phyloP scores from a whole-genome alignment of 2,888 invertebrate species.

The Mimachlamys varia region DNA sequence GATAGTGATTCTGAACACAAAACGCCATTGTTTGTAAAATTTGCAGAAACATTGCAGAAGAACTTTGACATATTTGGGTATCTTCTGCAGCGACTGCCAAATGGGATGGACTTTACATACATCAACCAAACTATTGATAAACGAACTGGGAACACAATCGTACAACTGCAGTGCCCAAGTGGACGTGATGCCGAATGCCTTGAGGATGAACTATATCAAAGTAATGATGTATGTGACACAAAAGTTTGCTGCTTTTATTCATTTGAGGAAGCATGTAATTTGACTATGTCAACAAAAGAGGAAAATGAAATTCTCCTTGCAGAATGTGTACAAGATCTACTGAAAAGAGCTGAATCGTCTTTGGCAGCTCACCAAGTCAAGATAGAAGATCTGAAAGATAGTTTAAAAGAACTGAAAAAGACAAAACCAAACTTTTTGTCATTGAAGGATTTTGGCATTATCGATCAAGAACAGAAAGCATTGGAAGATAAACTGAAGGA shows the following conservation, averaged over 20 bases:
- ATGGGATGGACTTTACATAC: neutral
- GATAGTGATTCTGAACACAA: neutral
- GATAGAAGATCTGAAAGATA: slow-evolving; percentile 36
- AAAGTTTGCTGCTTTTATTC: slow-evolving; percentile 13
- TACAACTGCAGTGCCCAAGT: neutral
- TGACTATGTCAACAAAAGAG: neutral
- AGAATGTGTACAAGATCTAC: neutral
- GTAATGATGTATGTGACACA: neutral
- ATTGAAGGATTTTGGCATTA: slow-evolving; percentile 40
- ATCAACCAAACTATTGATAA: neutral
- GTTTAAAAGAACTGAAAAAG: neutral
- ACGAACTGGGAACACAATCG: neutral
- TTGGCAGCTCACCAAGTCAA: slow-evolving; percentile 40
- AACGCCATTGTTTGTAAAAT: neutral
- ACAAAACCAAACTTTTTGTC: slow-evolving; percentile 20
- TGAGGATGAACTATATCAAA: neutral
- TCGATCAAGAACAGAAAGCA: slow-evolving; percentile 43
- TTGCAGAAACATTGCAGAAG: neutral
- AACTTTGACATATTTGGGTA: neutral
- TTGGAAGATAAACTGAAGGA: slow-evolving; percentile 60
- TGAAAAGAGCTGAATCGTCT: neutral
- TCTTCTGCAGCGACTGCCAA: neutral
- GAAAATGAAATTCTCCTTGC: neutral
- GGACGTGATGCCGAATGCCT: neutral
- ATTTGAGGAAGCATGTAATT: neutral